A percentile compares a stretch with the other conserved stretches of the same genome.
These are phyloP conservation scores for Aythya baeri DNA, from an alignment of 2,113 vertebrate species.

Conservation along the genomic window DNA sequence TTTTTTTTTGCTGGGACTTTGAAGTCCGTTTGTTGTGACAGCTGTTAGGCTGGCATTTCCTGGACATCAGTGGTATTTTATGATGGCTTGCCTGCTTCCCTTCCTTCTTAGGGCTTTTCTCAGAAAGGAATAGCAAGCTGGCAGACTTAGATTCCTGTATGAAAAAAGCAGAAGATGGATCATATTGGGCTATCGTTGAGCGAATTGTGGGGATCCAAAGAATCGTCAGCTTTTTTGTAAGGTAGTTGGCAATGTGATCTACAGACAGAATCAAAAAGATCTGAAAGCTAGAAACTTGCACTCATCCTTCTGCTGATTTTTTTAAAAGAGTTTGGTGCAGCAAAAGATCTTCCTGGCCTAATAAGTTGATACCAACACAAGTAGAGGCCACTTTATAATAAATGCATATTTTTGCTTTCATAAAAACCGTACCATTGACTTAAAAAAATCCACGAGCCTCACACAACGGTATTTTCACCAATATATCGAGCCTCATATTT, in stretches of 20 bases:
- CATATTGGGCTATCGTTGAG: background rate
- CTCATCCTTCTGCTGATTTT: background rate
- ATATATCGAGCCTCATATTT: conserved; percentile 49
- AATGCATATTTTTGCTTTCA: conserved; percentile 11
- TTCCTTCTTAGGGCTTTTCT: conserved; percentile 69
- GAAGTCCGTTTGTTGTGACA: conserved; percentile 78
- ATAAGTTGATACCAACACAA: background rate
- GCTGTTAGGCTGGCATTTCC: conserved; percentile 77
- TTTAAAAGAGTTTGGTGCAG: background rate
- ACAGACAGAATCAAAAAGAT: conserved; percentile 12
- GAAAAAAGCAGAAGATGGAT: conserved; percentile 41
- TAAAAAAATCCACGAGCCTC: background rate
- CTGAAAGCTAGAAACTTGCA: background rate
- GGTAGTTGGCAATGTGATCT: background rate
- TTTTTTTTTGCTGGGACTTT: conserved; percentile 64
- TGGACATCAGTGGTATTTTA: conserved; percentile 72
- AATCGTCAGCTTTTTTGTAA: conserved; percentile 38
- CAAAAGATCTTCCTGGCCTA: conserved; percentile 12
- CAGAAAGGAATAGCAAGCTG: conserved; percentile 45
- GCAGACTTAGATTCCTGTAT: conserved; percentile 27
- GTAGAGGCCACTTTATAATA: conserved; percentile 4
- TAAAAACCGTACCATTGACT: conserved; percentile 33
- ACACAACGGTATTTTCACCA: conserved; percentile 29
- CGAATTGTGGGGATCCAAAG: background rate
- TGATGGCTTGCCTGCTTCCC: conserved; percentile 68